These are phyloP conservation scores for Nomia melanderi DNA, from an alignment of 1,140 invertebrate species.

Conservation along the genomic window DNA sequence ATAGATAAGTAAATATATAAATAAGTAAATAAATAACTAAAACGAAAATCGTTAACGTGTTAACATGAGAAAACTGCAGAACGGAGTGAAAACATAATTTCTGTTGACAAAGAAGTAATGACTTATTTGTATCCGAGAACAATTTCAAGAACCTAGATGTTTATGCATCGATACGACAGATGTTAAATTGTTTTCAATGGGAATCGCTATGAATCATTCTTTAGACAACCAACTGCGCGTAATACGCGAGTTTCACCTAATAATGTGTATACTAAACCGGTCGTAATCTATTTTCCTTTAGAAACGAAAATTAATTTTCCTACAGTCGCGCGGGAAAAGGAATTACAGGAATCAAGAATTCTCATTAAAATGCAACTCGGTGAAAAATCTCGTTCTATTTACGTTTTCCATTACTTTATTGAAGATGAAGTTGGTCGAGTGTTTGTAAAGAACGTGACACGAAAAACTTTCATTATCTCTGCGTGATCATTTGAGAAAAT, in stretches of 20 bases:
- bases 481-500: neutral
- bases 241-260: neutral
- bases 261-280: neutral
- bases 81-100: too few species aligned
- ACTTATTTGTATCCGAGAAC: too few species aligned
- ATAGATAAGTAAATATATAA: too few species aligned
- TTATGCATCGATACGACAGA: too few species aligned
- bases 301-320: neutral
- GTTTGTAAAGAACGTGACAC: too few species aligned
- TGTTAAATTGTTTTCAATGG: neutral
- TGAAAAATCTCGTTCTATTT: neutral
- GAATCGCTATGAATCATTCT: neutral
- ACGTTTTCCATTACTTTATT: neutral
- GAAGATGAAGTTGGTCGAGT: neutral
- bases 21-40: too few species aligned
- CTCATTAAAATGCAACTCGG: neutral
- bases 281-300: neutral
- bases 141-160: too few species aligned
- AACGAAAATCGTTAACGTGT: too few species aligned
- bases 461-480: neutral
- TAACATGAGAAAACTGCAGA: too few species aligned
- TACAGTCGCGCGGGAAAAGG: neutral
- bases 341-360: constrained; percentile 1
- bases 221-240: neutral
- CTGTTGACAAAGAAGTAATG: too few species aligned